These are phyloP conservation scores for Phasia obesa DNA, from an alignment of 2,888 invertebrate genomes.

Conservation along the genomic window DNA sequence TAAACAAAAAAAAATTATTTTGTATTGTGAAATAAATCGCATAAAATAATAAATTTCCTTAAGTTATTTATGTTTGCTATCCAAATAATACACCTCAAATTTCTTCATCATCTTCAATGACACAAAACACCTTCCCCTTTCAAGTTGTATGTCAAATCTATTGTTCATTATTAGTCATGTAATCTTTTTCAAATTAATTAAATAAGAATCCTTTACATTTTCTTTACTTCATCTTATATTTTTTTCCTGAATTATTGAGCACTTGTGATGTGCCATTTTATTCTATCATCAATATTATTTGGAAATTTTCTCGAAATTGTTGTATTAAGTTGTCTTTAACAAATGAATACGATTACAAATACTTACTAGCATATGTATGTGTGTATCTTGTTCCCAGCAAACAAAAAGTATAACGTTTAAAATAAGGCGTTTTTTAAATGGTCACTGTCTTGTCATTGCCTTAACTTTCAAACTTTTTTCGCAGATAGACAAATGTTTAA, in stretches of 20 bases:
- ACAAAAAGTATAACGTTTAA: too few relatives aligned
- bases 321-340: constrained; percentile 36
- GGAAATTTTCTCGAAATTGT: constrained; percentile 35
- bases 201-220: constrained; percentile 34
- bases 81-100: not conserved
- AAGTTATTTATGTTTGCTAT: not conserved
- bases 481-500: too few relatives aligned
- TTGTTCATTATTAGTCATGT: constrained; percentile 65
- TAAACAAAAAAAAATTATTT: not conserved
- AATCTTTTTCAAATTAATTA: constrained; percentile 67
- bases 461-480: too few relatives aligned
- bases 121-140: constrained; percentile 51
- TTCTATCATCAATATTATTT: constrained; percentile 50
- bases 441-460: too few relatives aligned
- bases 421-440: too few relatives aligned
- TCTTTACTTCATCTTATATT: constrained; percentile 9
- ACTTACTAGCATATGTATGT: not conserved
- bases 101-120: constrained; percentile 8
- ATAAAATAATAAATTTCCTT: not conserved
- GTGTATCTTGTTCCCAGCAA: too few relatives aligned
- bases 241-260: constrained; percentile 24
- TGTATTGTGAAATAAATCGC: not conserved
- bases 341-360: not conserved
- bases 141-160: constrained; percentile 59
- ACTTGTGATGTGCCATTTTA: constrained; percentile 38